Conservation (phyloP, 2,797 vertebrate species). For the Cyclopterus lumpus region DNA sequence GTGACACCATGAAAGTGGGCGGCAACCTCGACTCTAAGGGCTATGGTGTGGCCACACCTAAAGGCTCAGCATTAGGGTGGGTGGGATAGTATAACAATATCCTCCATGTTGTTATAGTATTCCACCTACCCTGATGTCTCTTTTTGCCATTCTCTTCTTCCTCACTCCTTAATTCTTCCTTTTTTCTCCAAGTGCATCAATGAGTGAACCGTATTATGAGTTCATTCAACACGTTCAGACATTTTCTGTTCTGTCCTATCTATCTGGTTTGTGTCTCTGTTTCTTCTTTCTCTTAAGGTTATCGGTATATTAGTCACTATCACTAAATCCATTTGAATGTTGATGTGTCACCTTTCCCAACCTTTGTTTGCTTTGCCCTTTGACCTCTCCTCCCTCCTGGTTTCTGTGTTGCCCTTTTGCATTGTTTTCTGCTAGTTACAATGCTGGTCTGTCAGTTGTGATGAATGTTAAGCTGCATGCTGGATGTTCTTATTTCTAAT, state of each 20-base stretch:
- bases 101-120: slow-evolving; percentile 97
- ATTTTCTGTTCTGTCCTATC: slow-evolving; percentile 63
- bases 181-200: slow-evolving; percentile 60
- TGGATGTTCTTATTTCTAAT: slow-evolving; percentile 90
- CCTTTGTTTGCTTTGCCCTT: slow-evolving; percentile 51
- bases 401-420: slow-evolving; percentile 86
- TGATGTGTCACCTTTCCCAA: slow-evolving; percentile 52
- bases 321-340: slow-evolving; percentile 70
- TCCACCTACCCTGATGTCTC: slow-evolving; percentile 99
- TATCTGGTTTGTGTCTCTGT: slow-evolving; percentile 69
- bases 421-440: slow-evolving; percentile 86
- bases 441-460: slow-evolving; percentile 90
- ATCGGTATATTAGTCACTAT: slow-evolving; percentile 55
- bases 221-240: slow-evolving; percentile 57
- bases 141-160: slow-evolving; percentile 91
- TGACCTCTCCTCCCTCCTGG: slow-evolving; percentile 33
- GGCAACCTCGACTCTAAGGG: slow-evolving; percentile 99
- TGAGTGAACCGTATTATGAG: slow-evolving; percentile 64
- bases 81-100: slow-evolving; percentile 99
- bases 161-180: slow-evolving; percentile 72
- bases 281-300: slow-evolving; percentile 64
- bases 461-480: slow-evolving; percentile 95
- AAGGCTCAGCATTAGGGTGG: slow-evolving; percentile 99
- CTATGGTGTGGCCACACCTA: slow-evolving; percentile 99
- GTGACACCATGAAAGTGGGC: slow-evolving; percentile 99